Evolutionary conservation across 2,888 invertebrate genomes (phyloP).

Genomic region (Trachelus iudaicus): DNA sequence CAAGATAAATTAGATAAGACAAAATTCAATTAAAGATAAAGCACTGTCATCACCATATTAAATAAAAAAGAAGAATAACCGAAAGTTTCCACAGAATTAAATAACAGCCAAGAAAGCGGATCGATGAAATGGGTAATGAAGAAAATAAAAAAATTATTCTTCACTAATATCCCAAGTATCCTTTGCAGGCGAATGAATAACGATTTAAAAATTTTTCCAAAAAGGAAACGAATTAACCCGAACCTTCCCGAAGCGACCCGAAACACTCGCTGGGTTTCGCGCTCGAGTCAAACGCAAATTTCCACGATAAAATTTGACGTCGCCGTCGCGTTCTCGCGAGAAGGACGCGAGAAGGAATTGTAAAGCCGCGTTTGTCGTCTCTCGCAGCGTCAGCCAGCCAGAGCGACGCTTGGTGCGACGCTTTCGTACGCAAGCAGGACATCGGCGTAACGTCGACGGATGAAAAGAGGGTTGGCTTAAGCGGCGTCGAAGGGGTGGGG

Average conservation of each 20-base stretch:
- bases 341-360: not conserved
- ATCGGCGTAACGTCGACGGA: conserved; percentile 41
- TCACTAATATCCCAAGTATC: not conserved
- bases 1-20: no score
- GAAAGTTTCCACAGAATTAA: not conserved
- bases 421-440: not conserved
- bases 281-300: not conserved
- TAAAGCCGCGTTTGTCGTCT: not conserved
- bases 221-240: not conserved
- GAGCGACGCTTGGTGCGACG: not conserved
- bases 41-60: not conserved
- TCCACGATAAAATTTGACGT: not conserved
- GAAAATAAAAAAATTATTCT: not conserved
- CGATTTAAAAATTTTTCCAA: not conserved
- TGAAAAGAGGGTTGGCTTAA: conserved; percentile 44
- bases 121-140: not conserved
- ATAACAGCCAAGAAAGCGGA: not conserved
- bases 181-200: not conserved
- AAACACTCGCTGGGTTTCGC: not conserved
- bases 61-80: not conserved
- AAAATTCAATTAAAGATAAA: not conserved
- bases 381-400: conserved; percentile 7
- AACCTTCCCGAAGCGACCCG: not conserved
- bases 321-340: not conserved
- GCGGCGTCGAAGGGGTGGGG: conserved; percentile 28